phyloP scores from a whole-genome alignment of 1,140 invertebrate genomes.

The Reticulitermes speratus region DNA sequence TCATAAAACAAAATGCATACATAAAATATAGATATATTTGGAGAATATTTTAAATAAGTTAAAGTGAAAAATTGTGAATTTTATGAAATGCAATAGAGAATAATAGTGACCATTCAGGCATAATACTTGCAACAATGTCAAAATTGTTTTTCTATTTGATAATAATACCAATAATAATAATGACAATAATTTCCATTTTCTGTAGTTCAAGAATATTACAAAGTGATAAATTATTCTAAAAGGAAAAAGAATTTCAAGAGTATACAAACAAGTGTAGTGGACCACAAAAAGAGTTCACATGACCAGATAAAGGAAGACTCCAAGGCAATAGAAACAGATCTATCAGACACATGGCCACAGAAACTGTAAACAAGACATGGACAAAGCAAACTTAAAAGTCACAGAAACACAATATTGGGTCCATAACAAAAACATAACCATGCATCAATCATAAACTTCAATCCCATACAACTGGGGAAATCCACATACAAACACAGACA shows the following conservation, averaged over 20 bases:
- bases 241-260: constrained; percentile 19
- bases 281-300: constrained; percentile 20
- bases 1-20: constrained; percentile 5
- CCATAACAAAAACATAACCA: constrained; percentile 55
- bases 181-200: neutral
- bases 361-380: constrained; percentile 28
- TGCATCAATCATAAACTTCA: constrained; percentile 49
- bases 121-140: neutral
- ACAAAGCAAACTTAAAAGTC: constrained; percentile 43
- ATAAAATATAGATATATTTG: constrained; percentile 18
- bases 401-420: constrained; percentile 52
- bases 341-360: constrained; percentile 42
- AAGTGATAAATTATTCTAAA: neutral
- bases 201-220: neutral
- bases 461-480: neutral
- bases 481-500: neutral
- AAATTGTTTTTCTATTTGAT: neutral
- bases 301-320: constrained; percentile 35
- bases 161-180: neutral
- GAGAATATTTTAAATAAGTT: neutral
- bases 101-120: neutral
- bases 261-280: neutral
- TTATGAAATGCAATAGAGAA: neutral
- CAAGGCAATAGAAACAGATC: constrained; percentile 38
- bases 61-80: neutral